Evolutionary conservation across 2,113 vertebrate species (phyloP).

Genomic region (Sebastes schlegelii): DNA sequence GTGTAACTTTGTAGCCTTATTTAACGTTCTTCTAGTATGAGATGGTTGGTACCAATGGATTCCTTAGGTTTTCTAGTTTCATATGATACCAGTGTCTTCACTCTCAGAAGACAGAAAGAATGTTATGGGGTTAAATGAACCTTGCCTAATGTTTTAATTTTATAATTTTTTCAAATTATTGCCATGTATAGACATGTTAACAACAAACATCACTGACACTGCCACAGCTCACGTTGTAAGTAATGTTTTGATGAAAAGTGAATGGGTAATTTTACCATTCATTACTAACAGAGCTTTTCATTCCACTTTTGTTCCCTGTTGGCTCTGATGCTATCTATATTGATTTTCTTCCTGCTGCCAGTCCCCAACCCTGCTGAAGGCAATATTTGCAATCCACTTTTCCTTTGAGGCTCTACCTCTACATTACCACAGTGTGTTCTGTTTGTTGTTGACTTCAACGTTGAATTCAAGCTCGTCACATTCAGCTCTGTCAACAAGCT

Average conservation of each 20-base stretch:
- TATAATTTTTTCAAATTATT: too few relatives aligned
- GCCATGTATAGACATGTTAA: neutral
- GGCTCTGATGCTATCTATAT: neutral
- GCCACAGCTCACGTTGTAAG: too few relatives aligned
- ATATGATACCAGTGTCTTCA: too few relatives aligned
- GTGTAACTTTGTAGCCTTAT: too few relatives aligned
- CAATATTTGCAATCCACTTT: conserved; percentile 1
- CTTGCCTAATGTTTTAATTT: too few relatives aligned
- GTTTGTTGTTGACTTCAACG: neutral
- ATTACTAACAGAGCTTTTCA: neutral
- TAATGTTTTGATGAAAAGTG: neutral
- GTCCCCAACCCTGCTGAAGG: neutral
- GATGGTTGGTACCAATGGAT: too few relatives aligned
- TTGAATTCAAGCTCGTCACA: neutral
- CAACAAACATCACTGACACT: neutral
- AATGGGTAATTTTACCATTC: neutral
- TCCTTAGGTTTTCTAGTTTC: too few relatives aligned
- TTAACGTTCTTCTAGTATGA: too few relatives aligned
- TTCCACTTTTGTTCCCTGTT: neutral
- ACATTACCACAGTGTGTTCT: neutral
- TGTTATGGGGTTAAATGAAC: too few relatives aligned
- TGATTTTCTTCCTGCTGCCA: neutral
- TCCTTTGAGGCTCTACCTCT: neutral
- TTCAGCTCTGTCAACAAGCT: neutral
- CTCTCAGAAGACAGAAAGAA: too few relatives aligned